Evolutionary conservation across 2,797 vertebrate species (phyloP).

Genomic region (Acanthurus tractus): DNA sequence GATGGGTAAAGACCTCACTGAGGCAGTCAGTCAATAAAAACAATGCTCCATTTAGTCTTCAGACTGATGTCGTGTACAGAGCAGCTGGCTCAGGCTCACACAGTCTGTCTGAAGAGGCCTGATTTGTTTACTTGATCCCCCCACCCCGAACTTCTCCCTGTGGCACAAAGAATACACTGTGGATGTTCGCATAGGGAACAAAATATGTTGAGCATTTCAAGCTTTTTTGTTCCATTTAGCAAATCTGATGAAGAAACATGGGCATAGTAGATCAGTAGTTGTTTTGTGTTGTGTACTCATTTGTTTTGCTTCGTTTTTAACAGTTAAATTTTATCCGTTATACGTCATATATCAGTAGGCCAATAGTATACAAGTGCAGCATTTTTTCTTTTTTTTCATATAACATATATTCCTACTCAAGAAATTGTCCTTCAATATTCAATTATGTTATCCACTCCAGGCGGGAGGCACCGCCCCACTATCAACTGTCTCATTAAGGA

Average conservation of each 20-base stretch:
- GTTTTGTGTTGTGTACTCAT: background rate
- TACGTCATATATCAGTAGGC: background rate
- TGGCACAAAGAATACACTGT: slow-evolving; percentile 10
- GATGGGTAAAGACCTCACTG: background rate
- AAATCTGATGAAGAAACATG: background rate
- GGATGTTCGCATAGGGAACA: background rate
- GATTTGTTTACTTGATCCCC: slow-evolving; percentile 35
- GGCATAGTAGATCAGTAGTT: background rate
- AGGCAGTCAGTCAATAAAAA: slow-evolving; percentile 34
- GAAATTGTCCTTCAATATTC: slow-evolving; percentile 42
- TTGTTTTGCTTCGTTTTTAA: background rate
- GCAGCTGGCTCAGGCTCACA: slow-evolving; percentile 40
- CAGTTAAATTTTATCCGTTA: background rate
- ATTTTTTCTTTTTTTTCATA: background rate
- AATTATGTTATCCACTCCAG: slow-evolving; percentile 63
- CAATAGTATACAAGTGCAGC: background rate
- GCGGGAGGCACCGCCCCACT: slow-evolving; percentile 35
- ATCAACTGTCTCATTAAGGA: slow-evolving; percentile 63
- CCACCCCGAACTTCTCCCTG: background rate
- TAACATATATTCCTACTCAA: slow-evolving; percentile 9
- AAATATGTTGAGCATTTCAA: background rate
- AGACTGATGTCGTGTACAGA: slow-evolving; percentile 38
- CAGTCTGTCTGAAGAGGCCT: slow-evolving; percentile 37
- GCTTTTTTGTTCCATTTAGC: background rate
- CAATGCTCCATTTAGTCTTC: slow-evolving; percentile 40